A percentile compares a stretch with the other conserved stretches of the same genome.
phyloP scores from a whole-genome alignment of 2,797 vertebrate species.

The Spea hammondii region DNA sequence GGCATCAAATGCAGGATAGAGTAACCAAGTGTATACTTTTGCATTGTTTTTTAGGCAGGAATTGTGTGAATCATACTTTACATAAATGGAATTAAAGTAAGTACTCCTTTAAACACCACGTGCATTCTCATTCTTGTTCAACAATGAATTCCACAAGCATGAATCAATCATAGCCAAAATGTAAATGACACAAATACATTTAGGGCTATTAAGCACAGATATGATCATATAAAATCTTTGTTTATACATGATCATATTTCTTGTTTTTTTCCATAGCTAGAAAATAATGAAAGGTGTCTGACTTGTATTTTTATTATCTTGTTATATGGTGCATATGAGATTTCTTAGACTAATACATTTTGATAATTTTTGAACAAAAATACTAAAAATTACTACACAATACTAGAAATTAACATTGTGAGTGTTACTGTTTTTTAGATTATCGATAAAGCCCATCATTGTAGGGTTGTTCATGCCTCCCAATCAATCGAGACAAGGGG shows the following conservation, averaged over 20 bases:
- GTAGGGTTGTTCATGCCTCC: too few relatives aligned
- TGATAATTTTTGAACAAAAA: too few relatives aligned
- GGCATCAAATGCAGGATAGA: neutral
- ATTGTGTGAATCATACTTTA: neutral
- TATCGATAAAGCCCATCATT: too few relatives aligned
- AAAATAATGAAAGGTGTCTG: neutral
- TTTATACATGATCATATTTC: neutral
- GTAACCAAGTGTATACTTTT: neutral
- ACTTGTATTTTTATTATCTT: neutral
- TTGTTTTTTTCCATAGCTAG: neutral
- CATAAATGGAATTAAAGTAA: neutral
- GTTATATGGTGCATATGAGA: too few relatives aligned
- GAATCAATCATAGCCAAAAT: neutral
- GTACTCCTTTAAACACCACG: neutral
- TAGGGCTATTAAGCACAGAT: neutral
- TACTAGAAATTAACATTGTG: too few relatives aligned
- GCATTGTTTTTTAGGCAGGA: neutral
- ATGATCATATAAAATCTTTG: neutral
- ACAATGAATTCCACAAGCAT: neutral
- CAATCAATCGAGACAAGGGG: too few relatives aligned
- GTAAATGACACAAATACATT: neutral
- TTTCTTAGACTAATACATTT: too few relatives aligned
- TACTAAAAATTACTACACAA: too few relatives aligned
- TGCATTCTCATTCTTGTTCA: neutral
- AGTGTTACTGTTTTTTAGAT: too few relatives aligned